Base-by-base conservation (phyloP, 2,113 vertebrate genomes). In the Ascaphus truei region DNA sequence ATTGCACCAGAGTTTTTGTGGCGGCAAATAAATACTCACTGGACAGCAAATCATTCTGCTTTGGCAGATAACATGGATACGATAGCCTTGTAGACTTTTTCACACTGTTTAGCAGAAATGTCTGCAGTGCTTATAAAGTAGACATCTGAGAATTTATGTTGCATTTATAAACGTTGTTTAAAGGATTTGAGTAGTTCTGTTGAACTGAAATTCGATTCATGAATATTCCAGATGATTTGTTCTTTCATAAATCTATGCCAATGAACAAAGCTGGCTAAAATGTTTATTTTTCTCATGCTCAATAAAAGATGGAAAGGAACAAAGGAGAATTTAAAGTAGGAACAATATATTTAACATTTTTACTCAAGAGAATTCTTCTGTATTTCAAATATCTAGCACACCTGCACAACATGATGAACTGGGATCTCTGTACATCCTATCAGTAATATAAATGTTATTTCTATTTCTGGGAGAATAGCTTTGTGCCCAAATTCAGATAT, bases 401-500 rank as follows among this genome's bases (percentile, higher is more conserved):
- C 52, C 64, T 57, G 64, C 52, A 57, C 26, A 56, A 25, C 27
- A 47, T 67, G 64, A 67, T 67, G 51, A 67, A 57, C 33, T 56
- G 64, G 37, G 64, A 67, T 37, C 51, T 31, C 51, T 23, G 27
- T 15, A 23, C 18, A 31, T 66, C 51, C 51, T 36, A 56, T 67
- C 52, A 67, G 51, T 67, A 56, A 67, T 67, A 67, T 67, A 57
- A 67, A 57, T 67, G 63, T 57, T 55, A 57, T 67, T 47, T 55
- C 26, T 56, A 23, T 45, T 56, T 67, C 52, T 67, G 26, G 37
- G 52, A 57, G 5, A 47, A 47, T 6, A 56, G 29, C 18, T 34
- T 15, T 22, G 22, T 55, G 12, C 18, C 13, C 34, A 33, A 57
- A 47, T 57, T 25, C 29, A 67, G 15, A 67, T 67, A 20, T 23